Evolutionary conservation across 2,797 vertebrate genomes (phyloP).

Genomic region (Melanotaenia maccullochi): DNA sequence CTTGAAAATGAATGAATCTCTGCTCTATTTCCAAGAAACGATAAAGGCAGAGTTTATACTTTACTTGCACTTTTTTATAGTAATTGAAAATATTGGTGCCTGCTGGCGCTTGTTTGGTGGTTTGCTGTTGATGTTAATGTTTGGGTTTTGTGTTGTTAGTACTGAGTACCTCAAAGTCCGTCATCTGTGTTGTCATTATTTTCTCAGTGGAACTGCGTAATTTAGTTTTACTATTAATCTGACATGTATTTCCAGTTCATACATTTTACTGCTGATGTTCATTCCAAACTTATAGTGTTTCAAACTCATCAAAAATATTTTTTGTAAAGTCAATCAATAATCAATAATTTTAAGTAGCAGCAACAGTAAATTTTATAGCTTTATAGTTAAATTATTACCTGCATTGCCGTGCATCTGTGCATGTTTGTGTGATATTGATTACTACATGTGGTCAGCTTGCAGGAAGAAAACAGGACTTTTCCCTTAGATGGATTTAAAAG

Average conservation of each 20-base stretch:
- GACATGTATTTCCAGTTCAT: not conserved
- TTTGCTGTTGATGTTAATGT: not conserved
- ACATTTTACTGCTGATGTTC: not conserved
- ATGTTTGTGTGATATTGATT: not conserved
- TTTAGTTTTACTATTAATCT: slow-evolving; percentile 14
- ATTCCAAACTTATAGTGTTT: not conserved
- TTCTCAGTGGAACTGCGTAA: slow-evolving; percentile 1
- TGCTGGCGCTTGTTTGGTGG: not conserved
- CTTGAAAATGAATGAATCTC: slow-evolving; percentile 22
- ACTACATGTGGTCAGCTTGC: slow-evolving; percentile 4
- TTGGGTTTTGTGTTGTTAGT: not conserved
- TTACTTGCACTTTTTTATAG: slow-evolving; percentile 10
- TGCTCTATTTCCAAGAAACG: slow-evolving; percentile 19
- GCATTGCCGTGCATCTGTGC: not conserved
- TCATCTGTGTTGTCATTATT: slow-evolving; percentile 19
- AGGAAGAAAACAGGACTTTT: slow-evolving; percentile 1
- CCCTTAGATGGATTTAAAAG: slow-evolving; percentile 6
- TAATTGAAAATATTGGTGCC: not conserved
- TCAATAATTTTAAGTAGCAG: not conserved
- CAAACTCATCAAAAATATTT: not conserved
- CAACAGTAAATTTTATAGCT: not conserved
- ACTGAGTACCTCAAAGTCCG: not conserved
- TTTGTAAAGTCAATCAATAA: no score
- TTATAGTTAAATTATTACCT: slow-evolving; percentile 6
- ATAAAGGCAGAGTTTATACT: slow-evolving; percentile 14